These are phyloP conservation scores for Microtus richardsoni DNA, from an alignment of 2,113 vertebrate species.

Conservation along the genomic window DNA sequence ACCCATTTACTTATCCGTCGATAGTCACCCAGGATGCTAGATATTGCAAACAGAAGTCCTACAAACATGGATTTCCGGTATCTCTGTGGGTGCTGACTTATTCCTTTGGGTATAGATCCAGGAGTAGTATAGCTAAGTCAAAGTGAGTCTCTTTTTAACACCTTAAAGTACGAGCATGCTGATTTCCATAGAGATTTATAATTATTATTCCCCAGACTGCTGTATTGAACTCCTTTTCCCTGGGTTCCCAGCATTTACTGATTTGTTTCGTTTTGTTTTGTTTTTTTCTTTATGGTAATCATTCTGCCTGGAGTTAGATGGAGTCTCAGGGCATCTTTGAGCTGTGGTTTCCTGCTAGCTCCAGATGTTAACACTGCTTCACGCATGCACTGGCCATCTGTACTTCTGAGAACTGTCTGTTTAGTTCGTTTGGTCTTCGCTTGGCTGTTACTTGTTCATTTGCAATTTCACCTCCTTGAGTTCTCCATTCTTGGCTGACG, in stretches of 20 bases:
- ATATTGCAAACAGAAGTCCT: background rate
- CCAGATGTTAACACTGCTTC: background rate
- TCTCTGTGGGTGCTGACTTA: background rate
- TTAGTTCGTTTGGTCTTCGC: background rate
- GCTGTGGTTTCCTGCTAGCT: background rate
- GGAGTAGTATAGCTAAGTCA: background rate
- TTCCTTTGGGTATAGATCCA: too few relatives aligned
- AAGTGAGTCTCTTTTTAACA: background rate
- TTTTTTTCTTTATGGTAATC: background rate
- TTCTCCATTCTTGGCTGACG: background rate
- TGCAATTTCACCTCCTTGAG: background rate
- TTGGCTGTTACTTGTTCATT: background rate
- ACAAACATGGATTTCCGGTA: background rate
- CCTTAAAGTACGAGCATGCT: background rate
- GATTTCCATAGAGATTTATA: background rate
- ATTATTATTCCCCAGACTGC: background rate
- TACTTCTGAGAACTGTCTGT: background rate
- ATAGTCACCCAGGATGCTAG: background rate
- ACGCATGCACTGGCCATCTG: background rate
- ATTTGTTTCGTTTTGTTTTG: background rate
- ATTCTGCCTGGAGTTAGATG: background rate
- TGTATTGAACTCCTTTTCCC: background rate
- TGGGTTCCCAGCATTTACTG: background rate
- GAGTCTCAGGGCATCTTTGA: background rate
- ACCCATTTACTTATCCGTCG: background rate